Base-by-base conservation (phyloP, 2,888 invertebrate species). In the Noctua janthina region DNA sequence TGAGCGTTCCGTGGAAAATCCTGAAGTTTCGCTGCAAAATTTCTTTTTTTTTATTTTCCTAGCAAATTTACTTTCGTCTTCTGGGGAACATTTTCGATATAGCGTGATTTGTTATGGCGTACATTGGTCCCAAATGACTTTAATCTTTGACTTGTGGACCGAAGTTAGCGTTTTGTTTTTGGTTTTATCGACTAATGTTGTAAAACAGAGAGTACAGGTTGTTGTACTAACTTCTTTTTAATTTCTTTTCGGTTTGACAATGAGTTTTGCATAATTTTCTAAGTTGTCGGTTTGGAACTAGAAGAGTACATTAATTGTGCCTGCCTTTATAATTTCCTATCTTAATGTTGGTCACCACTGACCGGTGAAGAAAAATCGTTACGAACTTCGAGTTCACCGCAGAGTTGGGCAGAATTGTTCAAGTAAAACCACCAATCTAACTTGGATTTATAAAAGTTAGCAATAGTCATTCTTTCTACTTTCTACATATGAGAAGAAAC, bases 1-100 rank as follows among this genome's bases (percentile, higher is more conserved):
- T 76, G 82, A 77, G 77, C 79, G 71, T 69, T 76, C 64, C 39
- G 62, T 78, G 79, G 79, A 81, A 86, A 85, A 85, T 87, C 76
- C 77, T 81, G 68, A 86, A 86, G 56, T 76, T 84, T 84, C 69
- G 59, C 74, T 67, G 46, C 29, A 71, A 76, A 87, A 70, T 71
- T 35, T 23, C 11, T 69, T 73, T 76, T 66, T 46, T 71, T 87
- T 76, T 76, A 23, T 49, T 83, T 76, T 71, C 11, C 20, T 13
- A 54, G 43, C 54, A 76, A 74, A 78, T 87, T 74, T 71, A 29
- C 20, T 79, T 87, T 62, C 10, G 56, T 51, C 43, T 72, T 69
- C 35, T 56, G 20, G 62, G 73, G 15, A 54, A 74, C 29, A 74
- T 74, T 86, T 74, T 51, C 62, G 35, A 77, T 74, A 29, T 67